Percentiles rank a stretch among this genome's conserved stretches.
Evolutionary conservation across 2,113 vertebrate genomes (phyloP).

Genomic region (Columba janthina): DNA sequence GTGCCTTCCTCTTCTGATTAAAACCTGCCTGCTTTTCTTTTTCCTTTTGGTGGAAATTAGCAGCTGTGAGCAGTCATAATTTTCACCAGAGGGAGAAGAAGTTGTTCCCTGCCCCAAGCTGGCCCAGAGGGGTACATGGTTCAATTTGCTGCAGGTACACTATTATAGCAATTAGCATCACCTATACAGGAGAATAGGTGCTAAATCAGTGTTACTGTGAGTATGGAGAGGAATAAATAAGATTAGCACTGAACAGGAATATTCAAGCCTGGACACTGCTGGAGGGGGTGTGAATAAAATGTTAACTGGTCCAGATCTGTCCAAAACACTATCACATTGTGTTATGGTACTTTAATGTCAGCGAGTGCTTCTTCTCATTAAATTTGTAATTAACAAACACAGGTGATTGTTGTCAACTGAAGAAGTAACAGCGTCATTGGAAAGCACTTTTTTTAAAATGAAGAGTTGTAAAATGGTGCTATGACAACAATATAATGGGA

Average conservation of each 20-base stretch:
- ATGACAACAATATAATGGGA: not conserved
- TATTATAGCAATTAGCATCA: not conserved
- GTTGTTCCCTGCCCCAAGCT: rapidly evolving
- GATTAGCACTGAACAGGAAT: not conserved
- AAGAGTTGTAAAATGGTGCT: not conserved
- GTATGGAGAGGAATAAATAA: not conserved
- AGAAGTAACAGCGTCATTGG: not conserved
- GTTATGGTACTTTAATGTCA: rapidly evolving
- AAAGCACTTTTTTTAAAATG: not conserved
- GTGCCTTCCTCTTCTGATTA: not conserved
- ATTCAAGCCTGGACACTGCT: not conserved
- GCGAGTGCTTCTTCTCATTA: not conserved
- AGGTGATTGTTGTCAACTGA: not conserved
- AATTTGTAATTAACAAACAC: not conserved
- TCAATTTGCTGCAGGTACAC: not conserved
- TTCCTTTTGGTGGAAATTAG: not conserved
- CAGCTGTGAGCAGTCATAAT: not conserved
- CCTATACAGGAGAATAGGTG: not conserved
- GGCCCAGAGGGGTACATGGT: not conserved
- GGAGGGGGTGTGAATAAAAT: not conserved
- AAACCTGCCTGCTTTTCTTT: not conserved
- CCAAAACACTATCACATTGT: not conserved
- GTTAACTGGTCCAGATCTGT: not conserved
- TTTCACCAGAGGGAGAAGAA: not conserved
- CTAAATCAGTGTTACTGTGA: not conserved